phyloP scores from a whole-genome alignment of 2,797 vertebrate genomes.

The Sorex maritimensis region DNA sequence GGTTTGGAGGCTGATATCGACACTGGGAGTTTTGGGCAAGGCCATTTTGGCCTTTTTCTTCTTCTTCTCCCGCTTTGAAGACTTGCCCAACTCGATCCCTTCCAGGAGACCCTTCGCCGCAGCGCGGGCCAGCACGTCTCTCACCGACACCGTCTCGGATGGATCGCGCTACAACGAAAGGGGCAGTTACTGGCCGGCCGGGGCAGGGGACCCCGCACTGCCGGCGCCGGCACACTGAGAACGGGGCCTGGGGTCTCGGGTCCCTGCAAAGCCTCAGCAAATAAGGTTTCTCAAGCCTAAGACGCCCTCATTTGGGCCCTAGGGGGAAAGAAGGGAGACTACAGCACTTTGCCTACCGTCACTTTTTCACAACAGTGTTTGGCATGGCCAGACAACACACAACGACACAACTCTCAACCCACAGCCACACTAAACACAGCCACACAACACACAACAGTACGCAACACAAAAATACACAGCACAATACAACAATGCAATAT shows the following conservation, averaged over 20 bases:
- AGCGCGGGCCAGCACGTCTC: conserved; percentile 92
- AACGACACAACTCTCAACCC: too few species aligned
- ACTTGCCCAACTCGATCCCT: conserved; percentile 85
- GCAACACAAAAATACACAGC: too few species aligned
- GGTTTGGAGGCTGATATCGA: conserved; percentile 60
- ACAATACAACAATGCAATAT: too few species aligned
- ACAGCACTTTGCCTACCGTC: too few species aligned
- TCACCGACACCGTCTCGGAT: conserved; percentile 86
- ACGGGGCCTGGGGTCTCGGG: neutral
- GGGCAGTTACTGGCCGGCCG: conserved; percentile 17
- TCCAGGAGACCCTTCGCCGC: conserved; percentile 92
- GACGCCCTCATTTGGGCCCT: conserved; percentile 14
- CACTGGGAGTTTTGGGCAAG: conserved; percentile 40
- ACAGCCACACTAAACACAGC: too few species aligned
- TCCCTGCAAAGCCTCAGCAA: conserved; percentile 4
- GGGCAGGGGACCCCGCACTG: neutral
- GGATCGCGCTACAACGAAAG: conserved; percentile 89
- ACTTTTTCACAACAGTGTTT: too few species aligned
- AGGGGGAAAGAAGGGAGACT: neutral
- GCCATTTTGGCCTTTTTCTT: conserved; percentile 83
- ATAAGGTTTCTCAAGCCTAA: conserved; percentile 40
- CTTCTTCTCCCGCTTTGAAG: conserved; percentile 88
- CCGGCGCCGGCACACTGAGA: conserved; percentile 15
- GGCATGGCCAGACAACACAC: too few species aligned
- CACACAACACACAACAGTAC: too few species aligned